phyloP scores from a whole-genome alignment of 2,888 invertebrate species.

The Eupithecia vulgata region DNA sequence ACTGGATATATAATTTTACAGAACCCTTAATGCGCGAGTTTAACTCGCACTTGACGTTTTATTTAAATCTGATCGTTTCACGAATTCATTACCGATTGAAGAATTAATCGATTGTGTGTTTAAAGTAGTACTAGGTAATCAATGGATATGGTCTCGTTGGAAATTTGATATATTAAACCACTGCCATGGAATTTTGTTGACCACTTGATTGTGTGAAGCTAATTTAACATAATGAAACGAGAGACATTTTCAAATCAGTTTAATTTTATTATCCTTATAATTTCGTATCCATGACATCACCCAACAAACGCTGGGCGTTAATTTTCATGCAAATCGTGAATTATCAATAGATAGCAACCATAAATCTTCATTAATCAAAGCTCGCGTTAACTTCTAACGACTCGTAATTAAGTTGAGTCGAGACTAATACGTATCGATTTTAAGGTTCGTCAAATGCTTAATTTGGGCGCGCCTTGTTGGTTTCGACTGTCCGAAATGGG shows the following conservation, averaged over 20 bases:
- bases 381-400: conserved; percentile 66
- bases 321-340: conserved; percentile 51
- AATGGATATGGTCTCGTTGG: neutral
- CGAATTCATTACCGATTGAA: neutral
- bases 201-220: neutral
- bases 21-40: no score
- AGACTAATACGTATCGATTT: conserved; percentile 48
- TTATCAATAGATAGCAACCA: conserved; percentile 60
- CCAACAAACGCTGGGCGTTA: conserved; percentile 34
- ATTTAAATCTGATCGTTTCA: neutral
- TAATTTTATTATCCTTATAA: neutral
- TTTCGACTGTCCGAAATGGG: conserved; percentile 13
- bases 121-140: neutral
- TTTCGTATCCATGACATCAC: conserved; percentile 21
- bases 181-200: neutral
- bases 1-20: no score
- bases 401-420: conserved; percentile 63
- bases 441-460: conserved; percentile 36
- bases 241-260: neutral
- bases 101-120: neutral
- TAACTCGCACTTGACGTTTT: neutral
- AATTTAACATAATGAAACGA: neutral
- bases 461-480: conserved; percentile 32
- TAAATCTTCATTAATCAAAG: conserved; percentile 71
- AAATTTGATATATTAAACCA: neutral